Conservation (phyloP, 2,113 vertebrate genomes). For the Parus major region DNA sequence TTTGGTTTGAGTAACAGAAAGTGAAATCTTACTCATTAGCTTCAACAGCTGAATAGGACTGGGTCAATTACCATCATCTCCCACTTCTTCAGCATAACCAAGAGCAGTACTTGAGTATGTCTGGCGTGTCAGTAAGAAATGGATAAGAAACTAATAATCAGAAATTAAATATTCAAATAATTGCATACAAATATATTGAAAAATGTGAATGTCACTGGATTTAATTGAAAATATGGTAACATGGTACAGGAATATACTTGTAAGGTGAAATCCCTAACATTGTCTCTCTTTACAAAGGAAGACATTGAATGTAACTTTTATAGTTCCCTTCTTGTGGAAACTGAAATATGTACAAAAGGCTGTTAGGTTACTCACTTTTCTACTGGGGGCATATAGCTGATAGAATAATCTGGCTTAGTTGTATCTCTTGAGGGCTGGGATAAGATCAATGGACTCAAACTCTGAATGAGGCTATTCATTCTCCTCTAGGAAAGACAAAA, state of each 20-base stretch:
- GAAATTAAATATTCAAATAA: not conserved
- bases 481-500: not conserved
- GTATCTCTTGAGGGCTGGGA: not conserved
- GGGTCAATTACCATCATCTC: not conserved
- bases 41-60: not conserved
- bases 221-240: not conserved
- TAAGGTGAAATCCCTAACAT: not conserved
- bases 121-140: not conserved
- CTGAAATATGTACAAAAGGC: not conserved
- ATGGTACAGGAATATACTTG: not conserved
- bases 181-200: not conserved
- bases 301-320: not conserved
- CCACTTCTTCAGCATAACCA: not conserved
- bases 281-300: not conserved
- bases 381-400: not conserved
- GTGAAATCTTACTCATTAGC: not conserved
- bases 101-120: not conserved
- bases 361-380: not conserved
- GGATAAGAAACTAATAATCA: not conserved
- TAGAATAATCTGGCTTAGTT: not conserved
- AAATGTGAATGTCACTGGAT: not conserved
- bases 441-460: not conserved
- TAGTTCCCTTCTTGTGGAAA: not conserved
- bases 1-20: not conserved
- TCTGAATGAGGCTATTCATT: not conserved